phyloP scores from a whole-genome alignment of 1,140 invertebrate species.

The Planococcus citri region DNA sequence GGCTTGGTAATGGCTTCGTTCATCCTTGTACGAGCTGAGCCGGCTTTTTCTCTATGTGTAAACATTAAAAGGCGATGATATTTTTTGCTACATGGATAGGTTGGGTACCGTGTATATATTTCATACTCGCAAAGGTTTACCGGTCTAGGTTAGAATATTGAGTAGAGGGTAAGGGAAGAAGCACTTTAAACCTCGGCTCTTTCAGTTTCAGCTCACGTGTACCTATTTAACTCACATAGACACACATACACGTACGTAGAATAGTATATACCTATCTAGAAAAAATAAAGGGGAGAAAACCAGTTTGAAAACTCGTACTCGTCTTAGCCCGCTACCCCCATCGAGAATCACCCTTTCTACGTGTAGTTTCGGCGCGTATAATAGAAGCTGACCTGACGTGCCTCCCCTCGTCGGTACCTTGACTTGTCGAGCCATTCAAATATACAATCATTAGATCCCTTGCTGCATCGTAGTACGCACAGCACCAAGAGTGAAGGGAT shows the following conservation, averaged over 20 bases:
- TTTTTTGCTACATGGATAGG: conserved; percentile 8
- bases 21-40: no score
- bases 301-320: conserved; percentile 13
- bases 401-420: conserved; percentile 13
- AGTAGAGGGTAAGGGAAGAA: neutral
- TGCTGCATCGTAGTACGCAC: no score
- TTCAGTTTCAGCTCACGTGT: conserved; percentile 15
- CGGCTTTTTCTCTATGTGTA: neutral
- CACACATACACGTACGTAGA: neutral
- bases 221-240: conserved; percentile 1
- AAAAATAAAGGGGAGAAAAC: conserved; percentile 12
- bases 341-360: conserved; percentile 9
- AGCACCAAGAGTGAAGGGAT: neutral
- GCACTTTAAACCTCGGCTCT: conserved; percentile 12
- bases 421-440: conserved; percentile 10
- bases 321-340: neutral
- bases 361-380: conserved; percentile 18
- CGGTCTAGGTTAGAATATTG: neutral
- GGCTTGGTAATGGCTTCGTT: neutral
- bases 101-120: neutral
- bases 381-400: conserved; percentile 3
- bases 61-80: neutral
- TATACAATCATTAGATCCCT: conserved; percentile 16
- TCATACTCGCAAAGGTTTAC: conserved; percentile 9
- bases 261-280: neutral